Base-by-base conservation (phyloP, 1,140 invertebrate species). In the Tetragonula clypearis region DNA sequence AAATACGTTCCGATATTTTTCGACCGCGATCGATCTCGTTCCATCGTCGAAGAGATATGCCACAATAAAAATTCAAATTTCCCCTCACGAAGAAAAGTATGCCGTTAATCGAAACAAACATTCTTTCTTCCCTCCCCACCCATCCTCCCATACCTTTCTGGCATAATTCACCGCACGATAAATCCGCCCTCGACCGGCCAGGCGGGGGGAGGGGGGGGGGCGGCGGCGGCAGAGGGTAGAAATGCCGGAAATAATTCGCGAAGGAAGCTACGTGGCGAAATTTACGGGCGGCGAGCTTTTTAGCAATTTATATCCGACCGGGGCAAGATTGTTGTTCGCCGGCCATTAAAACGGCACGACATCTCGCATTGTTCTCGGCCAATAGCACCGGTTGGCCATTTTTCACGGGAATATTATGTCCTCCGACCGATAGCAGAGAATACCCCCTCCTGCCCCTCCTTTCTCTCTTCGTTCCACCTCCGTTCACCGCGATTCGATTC, bases 401-500 rank as follows among this genome's bases (percentile, higher is more conserved):
- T 85, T 74, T 85, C 87, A 79, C 69, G 60, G 23, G 49, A 82
- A 85, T 88, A 88, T 88, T 88, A 88, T 77, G 78, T 66, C 69
- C 58, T 49, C 41, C n/a, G 41, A 79, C 58, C 86, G 86, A 88
- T 87, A 87, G 72, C 83, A 73, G 73, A 73, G 73, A 66, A 30
- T n/a, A 21, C 74, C 6, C 41, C 1, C 9, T n/a, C n/a, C 26
- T 68, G 74, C 72, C 69, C 56, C 49, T 74, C 58, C 41, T 23
- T n/a, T 53, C 41, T 9, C 12, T 14, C 23, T 30, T 23, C 21
- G 14, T 41, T 30, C 23, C 15, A 4, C 26, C 41, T 73, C 8
- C 55, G 23, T 53, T 35, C 19, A 49, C 41, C 65, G 35, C 35
- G 60, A 35, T 78, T 19, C 75, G 26, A 69, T 56, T 68, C 78